Evolutionary conservation across 92 coral and sea anemone genomes (phyloP).

Genomic region (Phymanthus crucifer): DNA sequence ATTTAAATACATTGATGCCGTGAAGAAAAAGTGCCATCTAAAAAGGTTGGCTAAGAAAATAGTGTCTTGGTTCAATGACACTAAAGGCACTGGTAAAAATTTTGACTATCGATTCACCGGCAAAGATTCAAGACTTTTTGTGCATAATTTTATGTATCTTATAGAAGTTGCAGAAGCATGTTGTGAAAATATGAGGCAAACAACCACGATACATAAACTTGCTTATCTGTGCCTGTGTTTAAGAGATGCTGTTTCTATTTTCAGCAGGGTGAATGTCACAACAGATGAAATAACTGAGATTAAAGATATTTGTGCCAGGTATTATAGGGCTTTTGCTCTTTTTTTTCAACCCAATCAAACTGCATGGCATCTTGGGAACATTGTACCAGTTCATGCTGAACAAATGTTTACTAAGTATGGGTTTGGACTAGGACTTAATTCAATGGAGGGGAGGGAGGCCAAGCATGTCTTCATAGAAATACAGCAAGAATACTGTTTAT

Average conservation of each 20-base stretch:
- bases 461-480: constrained; percentile 47
- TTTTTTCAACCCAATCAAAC: constrained; percentile 45
- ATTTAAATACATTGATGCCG: constrained; percentile 2
- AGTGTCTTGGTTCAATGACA: constrained; percentile 27
- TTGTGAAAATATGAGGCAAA: constrained; percentile 23
- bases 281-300: constrained; percentile 32
- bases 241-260: constrained; percentile 52
- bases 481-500: constrained; percentile 42
- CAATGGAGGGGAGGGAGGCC: constrained; percentile 68
- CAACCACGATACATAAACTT: constrained; percentile 35
- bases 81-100: constrained; percentile 10
- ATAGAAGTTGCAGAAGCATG: constrained; percentile 20
- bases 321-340: constrained; percentile 40
- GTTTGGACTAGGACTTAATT: constrained; percentile 44
- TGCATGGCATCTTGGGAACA: constrained; percentile 49
- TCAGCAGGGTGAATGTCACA: constrained; percentile 37
- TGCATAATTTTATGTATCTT: constrained; percentile 47
- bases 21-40: constrained; percentile 18
- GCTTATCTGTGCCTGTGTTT: constrained; percentile 50
- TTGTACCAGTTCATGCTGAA: constrained; percentile 50
- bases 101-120: constrained; percentile 56
- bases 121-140: constrained; percentile 31
- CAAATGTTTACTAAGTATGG: constrained; percentile 48
- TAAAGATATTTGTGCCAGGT: constrained; percentile 34
- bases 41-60: constrained; percentile 23